Percentiles rank a stretch among this genome's conserved stretches.
These are phyloP conservation scores for Candidula unifasciata DNA, from an alignment of 2,888 invertebrate genomes.

Conservation along the genomic window DNA sequence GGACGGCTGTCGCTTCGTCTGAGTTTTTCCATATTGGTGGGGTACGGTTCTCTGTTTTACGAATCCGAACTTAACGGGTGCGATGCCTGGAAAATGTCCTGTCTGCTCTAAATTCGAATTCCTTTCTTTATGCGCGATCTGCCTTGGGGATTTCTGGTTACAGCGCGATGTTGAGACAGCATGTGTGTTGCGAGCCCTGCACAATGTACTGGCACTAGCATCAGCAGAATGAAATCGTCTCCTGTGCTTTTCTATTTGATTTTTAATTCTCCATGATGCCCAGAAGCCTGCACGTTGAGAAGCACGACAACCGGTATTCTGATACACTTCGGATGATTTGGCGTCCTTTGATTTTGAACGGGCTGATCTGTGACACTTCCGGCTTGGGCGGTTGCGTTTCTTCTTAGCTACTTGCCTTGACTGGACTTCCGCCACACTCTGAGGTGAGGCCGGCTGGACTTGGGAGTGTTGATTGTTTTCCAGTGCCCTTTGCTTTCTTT, in stretches of 20 bases:
- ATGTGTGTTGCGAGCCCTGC: not conserved
- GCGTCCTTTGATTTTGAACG: not conserved
- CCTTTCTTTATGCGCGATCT: not conserved
- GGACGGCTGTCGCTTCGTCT: not conserved
- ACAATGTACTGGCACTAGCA: not conserved
- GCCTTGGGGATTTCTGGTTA: not conserved
- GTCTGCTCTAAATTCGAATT: not conserved
- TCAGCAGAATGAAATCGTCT: not conserved
- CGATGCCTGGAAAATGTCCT: not conserved
- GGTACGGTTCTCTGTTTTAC: not conserved
- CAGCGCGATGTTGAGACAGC: too few relatives aligned
- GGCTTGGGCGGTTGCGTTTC: not conserved
- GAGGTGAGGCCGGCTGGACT: not conserved
- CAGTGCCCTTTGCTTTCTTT: conserved; percentile 27
- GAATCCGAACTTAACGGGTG: not conserved
- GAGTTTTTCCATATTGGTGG: not conserved
- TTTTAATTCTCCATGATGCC: conserved; percentile 35
- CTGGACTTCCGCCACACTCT: not conserved
- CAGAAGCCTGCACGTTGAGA: conserved; percentile 14
- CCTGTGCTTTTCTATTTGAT: conserved; percentile 40
- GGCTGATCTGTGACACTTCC: not conserved
- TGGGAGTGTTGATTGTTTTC: not conserved
- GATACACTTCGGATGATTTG: not conserved
- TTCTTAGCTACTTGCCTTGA: not conserved
- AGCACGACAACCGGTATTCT: not conserved